Conservation (phyloP, 2,113 vertebrate genomes). For the Pavo muticus region DNA sequence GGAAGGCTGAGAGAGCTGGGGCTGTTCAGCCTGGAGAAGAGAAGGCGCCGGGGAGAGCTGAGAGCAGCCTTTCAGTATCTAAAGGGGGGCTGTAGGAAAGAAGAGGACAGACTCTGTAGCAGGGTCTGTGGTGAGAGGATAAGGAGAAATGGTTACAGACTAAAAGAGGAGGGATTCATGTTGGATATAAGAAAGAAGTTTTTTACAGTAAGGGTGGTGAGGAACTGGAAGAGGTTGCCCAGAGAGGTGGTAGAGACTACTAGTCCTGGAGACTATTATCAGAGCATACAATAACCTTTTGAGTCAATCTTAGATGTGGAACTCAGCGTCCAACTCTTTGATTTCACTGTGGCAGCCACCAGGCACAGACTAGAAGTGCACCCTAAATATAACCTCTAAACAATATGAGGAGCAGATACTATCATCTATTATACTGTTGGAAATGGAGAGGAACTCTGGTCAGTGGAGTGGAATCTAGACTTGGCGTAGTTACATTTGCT, state of each 20-base stretch:
- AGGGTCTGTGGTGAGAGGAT: neutral
- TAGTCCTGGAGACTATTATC: neutral
- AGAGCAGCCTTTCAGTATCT: neutral
- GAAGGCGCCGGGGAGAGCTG: neutral
- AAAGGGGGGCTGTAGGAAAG: neutral
- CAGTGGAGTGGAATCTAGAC: neutral
- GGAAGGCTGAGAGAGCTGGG: neutral
- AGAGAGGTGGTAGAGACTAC: neutral
- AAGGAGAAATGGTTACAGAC: neutral
- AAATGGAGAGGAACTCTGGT: neutral
- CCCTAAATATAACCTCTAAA: neutral
- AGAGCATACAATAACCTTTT: neutral
- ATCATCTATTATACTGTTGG: neutral
- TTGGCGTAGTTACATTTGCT: neutral
- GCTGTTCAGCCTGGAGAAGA: neutral
- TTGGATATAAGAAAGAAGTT: neutral
- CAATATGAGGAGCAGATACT: neutral
- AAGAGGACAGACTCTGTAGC: neutral
- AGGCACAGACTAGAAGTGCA: neutral
- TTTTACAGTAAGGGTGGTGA: neutral
- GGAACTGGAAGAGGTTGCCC: neutral
- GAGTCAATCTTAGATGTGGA: neutral
- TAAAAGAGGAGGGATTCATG: neutral
- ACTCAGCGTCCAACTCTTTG: neutral
- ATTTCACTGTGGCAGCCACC: neutral